Percentiles rank a stretch among this genome's conserved stretches.
phyloP scores from a whole-genome alignment of 2,113 vertebrate genomes.

The Ranitomeya variabilis region DNA sequence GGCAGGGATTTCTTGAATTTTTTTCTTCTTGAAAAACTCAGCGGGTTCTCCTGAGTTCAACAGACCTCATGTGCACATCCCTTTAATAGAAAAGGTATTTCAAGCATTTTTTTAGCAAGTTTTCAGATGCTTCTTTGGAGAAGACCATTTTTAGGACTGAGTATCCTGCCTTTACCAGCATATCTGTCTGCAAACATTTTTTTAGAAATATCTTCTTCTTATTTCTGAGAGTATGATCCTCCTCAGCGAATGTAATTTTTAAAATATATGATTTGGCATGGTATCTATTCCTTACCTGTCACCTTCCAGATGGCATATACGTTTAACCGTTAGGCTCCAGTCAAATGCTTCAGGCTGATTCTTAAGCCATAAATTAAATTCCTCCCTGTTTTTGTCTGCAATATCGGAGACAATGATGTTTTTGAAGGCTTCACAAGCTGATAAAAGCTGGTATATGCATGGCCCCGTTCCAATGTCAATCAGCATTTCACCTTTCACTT shows the following conservation, averaged over 20 bases:
- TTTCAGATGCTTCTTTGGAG: too few species aligned
- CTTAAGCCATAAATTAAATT: conserved; percentile 6
- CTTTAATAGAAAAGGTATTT: too few species aligned
- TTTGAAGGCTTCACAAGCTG: conserved; percentile 59
- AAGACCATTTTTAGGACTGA: too few species aligned
- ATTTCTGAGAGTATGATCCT: neutral
- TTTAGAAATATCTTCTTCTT: neutral
- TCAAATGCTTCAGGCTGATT: conserved; percentile 18
- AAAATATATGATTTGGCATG: neutral
- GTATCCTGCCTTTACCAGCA: too few species aligned
- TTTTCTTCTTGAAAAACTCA: too few species aligned
- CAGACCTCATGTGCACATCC: too few species aligned
- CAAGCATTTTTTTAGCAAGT: too few species aligned
- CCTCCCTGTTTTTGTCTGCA: neutral
- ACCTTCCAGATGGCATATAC: neutral
- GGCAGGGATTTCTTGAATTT: too few species aligned
- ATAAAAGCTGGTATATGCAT: conserved; percentile 64
- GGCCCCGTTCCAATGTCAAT: conserved; percentile 61
- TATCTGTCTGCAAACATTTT: too few species aligned
- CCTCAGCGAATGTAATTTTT: neutral
- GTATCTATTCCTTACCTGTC: neutral
- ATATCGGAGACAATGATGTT: conserved; percentile 64
- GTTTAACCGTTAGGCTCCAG: neutral
- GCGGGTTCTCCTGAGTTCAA: too few species aligned
- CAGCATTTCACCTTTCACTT: conserved; percentile 57